phyloP scores from a whole-genome alignment of 2,113 vertebrate species.

The Piprites chloris region DNA sequence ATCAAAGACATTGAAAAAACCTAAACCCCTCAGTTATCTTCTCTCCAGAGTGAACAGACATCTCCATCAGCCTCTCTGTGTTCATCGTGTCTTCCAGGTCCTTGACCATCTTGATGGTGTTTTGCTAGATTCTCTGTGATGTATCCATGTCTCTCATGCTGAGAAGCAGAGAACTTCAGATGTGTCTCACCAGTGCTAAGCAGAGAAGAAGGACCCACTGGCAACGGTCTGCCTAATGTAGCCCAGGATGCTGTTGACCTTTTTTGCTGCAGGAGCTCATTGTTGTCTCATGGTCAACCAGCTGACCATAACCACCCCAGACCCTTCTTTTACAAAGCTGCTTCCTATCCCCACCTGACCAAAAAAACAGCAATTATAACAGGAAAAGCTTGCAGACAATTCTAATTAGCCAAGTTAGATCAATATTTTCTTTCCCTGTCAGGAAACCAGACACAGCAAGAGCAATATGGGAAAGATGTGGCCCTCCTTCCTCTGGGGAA shows the following conservation, averaged over 20 bases:
- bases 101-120: not conserved
- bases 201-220: not conserved
- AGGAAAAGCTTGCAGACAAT: not conserved
- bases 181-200: not conserved
- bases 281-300: not conserved
- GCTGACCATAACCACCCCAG: fast-evolving
- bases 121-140: not conserved
- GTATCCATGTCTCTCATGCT: fast-evolving
- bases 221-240: not conserved
- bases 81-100: not conserved
- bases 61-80: not conserved
- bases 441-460: fast-evolving
- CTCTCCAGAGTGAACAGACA: not conserved
- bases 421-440: not conserved
- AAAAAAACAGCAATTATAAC: not conserved
- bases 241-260: not conserved
- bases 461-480: fast-evolving
- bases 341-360: not conserved
- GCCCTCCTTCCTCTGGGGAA: not conserved
- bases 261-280: not conserved
- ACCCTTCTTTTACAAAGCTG: not conserved
- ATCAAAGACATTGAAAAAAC: not conserved
- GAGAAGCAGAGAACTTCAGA: not conserved
- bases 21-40: not conserved
- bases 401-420: not conserved